Conservation (phyloP, 2,797 vertebrate species). For the Coilia nasus region DNA sequence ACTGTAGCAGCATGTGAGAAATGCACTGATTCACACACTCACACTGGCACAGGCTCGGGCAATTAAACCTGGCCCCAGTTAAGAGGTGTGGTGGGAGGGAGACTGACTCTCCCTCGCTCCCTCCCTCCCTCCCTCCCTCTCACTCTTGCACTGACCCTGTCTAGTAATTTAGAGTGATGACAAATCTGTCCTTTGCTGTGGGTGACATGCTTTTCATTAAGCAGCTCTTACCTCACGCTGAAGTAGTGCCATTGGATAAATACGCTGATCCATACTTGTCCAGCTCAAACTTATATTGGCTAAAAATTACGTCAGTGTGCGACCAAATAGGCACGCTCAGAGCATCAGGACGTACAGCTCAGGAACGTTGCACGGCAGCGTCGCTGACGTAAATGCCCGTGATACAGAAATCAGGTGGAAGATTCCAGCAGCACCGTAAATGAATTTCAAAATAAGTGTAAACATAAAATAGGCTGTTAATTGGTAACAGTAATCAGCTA, state of each 20-base stretch:
- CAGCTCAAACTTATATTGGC: conserved; percentile 17
- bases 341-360: conserved; percentile 3
- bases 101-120: background rate
- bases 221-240: conserved; percentile 35
- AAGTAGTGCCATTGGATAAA: conserved; percentile 40
- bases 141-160: background rate
- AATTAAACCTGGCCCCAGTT: conserved; percentile 52
- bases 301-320: conserved; percentile 43
- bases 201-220: conserved; percentile 39
- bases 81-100: background rate
- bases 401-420: background rate
- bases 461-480: background rate
- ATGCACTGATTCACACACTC: conserved; percentile 52
- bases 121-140: conserved; percentile 17
- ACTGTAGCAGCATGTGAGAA: conserved; percentile 19
- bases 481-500: background rate
- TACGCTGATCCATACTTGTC: conserved; percentile 22
- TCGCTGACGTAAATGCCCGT: conserved; percentile 29
- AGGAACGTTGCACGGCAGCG: conserved; percentile 60
- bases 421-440: conserved; percentile 2
- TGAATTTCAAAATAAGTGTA: background rate
- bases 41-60: conserved; percentile 52
- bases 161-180: background rate
- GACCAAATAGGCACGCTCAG: conserved; percentile 5
- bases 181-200: conserved; percentile 8